A percentile compares a stretch with the other conserved stretches of the same genome.
Conservation (phyloP, 1,140 invertebrate species). For the Drosophila eugracilis region DNA sequence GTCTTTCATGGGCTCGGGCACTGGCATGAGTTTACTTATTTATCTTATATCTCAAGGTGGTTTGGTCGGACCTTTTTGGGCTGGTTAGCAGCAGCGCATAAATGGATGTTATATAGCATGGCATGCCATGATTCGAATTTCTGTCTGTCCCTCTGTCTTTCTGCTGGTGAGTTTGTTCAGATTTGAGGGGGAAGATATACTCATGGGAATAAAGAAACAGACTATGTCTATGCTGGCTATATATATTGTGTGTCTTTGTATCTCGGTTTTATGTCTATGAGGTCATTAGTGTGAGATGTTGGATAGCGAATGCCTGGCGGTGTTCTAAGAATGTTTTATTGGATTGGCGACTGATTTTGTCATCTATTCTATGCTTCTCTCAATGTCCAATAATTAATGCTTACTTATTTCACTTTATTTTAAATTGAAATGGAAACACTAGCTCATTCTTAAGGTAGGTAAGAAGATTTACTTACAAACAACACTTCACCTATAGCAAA, state of each 20-base stretch:
- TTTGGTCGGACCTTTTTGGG: conserved; percentile 47
- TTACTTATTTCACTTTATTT: too few species aligned
- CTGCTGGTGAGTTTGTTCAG: conserved; percentile 27
- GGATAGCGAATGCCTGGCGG: conserved; percentile 7
- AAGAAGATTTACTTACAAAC: too few species aligned
- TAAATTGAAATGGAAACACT: too few species aligned
- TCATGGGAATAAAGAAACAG: conserved; percentile 46
- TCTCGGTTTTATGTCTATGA: conserved; percentile 23
- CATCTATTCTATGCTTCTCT: too few species aligned
- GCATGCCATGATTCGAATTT: conserved; percentile 24
- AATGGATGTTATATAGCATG: conserved; percentile 48
- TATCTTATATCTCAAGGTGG: conserved; percentile 62
- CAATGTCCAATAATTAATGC: too few species aligned
- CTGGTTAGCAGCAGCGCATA: conserved; percentile 24
- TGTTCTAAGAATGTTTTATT: too few species aligned
- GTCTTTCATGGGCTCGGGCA: conserved; percentile 34
- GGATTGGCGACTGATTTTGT: not conserved
- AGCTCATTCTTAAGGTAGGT: too few species aligned
- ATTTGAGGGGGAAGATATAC: conserved; percentile 36
- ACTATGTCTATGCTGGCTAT: conserved; percentile 15
- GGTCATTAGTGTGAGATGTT: conserved; percentile 41
- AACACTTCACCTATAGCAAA: not conserved
- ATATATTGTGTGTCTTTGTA: not conserved
- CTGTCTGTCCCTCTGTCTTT: conserved; percentile 9
- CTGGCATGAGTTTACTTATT: conserved; percentile 49